These are phyloP conservation scores for Sinocyclocheilus anshuiensis DNA, from an alignment of 2,113 vertebrate genomes.

Conservation along the genomic window DNA sequence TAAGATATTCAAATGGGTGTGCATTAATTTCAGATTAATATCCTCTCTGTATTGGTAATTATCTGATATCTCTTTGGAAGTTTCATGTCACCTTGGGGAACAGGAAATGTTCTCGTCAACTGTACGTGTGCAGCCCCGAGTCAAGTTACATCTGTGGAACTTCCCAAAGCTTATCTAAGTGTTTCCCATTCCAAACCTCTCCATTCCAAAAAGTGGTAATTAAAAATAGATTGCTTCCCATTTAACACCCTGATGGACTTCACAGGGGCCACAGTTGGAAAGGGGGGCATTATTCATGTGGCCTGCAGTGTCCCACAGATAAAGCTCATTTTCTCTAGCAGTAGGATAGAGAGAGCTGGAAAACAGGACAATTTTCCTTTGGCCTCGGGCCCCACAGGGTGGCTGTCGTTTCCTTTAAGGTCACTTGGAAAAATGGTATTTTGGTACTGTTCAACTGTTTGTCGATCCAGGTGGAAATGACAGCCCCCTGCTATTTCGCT, in stretches of 20 bases:
- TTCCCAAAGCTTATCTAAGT: constrained; percentile 64
- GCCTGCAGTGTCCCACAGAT: constrained; percentile 74
- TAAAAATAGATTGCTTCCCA: constrained; percentile 75
- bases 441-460: constrained; percentile 64
- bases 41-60: constrained; percentile 68
- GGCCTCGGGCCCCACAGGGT: constrained; percentile 75
- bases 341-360: constrained; percentile 73
- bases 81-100: constrained; percentile 64
- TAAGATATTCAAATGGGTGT: constrained; percentile 70
- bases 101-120: constrained; percentile 33
- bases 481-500: constrained; percentile 62
- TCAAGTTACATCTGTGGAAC: constrained; percentile 56
- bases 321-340: constrained; percentile 80
- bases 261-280: constrained; percentile 68
- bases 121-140: constrained; percentile 20
- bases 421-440: constrained; percentile 79
- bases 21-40: constrained; percentile 67
- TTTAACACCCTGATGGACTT: constrained; percentile 69
- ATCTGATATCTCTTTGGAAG: constrained; percentile 66
- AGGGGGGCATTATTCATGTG: constrained; percentile 72
- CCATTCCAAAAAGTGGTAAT: constrained; percentile 71
- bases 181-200: constrained; percentile 60
- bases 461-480: constrained; percentile 67
- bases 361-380: constrained; percentile 73
- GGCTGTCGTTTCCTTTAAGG: constrained; percentile 81